Base-by-base conservation (phyloP, 2,888 invertebrate genomes). In the Exephanes ischioxanthus region DNA sequence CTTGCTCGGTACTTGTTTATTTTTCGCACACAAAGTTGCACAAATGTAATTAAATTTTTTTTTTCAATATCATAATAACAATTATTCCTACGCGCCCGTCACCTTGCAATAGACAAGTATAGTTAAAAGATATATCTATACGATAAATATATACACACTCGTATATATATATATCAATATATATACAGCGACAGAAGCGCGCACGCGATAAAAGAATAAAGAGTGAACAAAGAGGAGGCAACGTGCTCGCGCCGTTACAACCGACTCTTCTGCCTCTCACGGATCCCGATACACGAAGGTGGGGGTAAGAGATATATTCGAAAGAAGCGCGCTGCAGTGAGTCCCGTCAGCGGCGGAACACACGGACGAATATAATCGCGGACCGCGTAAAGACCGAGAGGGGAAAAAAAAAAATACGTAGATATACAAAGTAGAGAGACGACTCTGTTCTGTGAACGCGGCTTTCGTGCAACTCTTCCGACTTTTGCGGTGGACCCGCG, bases 181-280 rank as follows among this genome's bases (percentile, higher is more conserved):
- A 58, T 72, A 58, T 55, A 61, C n/a, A 45, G 45, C 55, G 67
- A 51, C n/a, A 48, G 66, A 58, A 5, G 61, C 78, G 63, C 83
- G 72, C 78, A 78, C 78, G 70, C 79, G 80, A 76, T 67, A 19
- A 68, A 68, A 58, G 68, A 73, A 51, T 61, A 77, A 53, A 37
- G 67, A 67, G 76, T 77, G 84, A 86, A 86, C 84, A 86, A 86
- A 86, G 86, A 86, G 81, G 84, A 86, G 76, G 72, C 84, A 84
- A 77, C 82, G 84, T 76, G 79, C 82, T 78, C 78, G 66, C 67
- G 86, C 71, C 71, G 67, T 37, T 33, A 58, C 73, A 63, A 78
- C 70, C 53, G 33, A 33, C 33, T 63, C 33, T 63, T 26, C n/a
- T 16, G 63, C 26, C 22, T 58, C 58, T 58, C 58, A 26, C 22